Conservation (phyloP, 2,113 vertebrate species). For the Acanthochromis polyacanthus region DNA sequence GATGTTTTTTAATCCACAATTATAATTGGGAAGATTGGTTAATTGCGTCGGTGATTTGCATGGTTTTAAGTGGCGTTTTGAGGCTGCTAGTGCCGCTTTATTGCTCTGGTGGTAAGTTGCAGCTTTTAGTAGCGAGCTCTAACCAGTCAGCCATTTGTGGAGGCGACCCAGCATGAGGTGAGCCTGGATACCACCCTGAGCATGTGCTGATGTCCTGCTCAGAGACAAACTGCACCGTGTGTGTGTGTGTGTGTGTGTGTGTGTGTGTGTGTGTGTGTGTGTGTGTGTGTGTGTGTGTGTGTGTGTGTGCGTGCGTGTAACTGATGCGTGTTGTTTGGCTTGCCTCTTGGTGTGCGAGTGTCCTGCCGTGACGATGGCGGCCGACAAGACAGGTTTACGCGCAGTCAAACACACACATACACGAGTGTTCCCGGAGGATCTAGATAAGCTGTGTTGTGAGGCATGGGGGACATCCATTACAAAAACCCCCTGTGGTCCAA, state of each 20-base stretch:
- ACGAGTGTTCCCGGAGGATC: conserved; percentile 53
- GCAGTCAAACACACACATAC: conserved; percentile 32
- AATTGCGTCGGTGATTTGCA: conserved; percentile 17
- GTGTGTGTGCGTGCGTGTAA: conserved; percentile 34
- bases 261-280: conserved; percentile 21
- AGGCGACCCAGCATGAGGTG: conserved; percentile 35
- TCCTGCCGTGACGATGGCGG: conserved; percentile 54
- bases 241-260: conserved; percentile 28
- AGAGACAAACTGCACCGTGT: conserved; percentile 40
- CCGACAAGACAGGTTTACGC: conserved; percentile 69
- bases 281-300: conserved; percentile 28
- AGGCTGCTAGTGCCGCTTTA: conserved; percentile 6
- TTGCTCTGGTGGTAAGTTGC: not conserved
- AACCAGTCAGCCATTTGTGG: conserved; percentile 48
- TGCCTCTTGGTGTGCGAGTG: conserved; percentile 47
- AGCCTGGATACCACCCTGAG: conserved; percentile 34
- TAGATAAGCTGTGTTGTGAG: conserved; percentile 70
- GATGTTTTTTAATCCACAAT: conserved; percentile 2
- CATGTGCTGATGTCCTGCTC: conserved; percentile 40
- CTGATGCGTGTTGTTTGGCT: conserved; percentile 39
- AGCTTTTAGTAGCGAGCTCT: conserved; percentile 2
- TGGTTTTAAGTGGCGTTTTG: no score
- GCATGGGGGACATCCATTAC: conserved; percentile 74
- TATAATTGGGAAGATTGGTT: conserved; percentile 8
- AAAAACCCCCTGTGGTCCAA: conserved; percentile 62